phyloP scores from a whole-genome alignment of 2,888 invertebrate genomes.

The Hecatera dysodea region DNA sequence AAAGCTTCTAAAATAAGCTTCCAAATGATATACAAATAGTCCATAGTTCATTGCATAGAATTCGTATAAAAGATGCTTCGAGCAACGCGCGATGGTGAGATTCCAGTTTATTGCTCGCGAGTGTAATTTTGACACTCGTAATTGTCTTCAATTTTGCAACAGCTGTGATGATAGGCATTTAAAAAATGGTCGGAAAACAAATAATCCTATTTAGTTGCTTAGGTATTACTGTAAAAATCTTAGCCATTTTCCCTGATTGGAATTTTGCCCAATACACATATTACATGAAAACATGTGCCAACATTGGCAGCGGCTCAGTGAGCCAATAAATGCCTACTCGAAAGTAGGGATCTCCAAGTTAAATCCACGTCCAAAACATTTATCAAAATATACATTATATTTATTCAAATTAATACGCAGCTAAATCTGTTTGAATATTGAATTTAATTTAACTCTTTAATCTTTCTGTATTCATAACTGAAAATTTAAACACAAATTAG shows the following conservation, averaged over 20 bases:
- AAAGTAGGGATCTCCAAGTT: slow-evolving; percentile 26
- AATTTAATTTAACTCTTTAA: slow-evolving; percentile 58
- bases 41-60: too few species aligned
- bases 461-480: slow-evolving; percentile 51
- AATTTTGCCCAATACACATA: slow-evolving; percentile 54
- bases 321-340: slow-evolving; percentile 45
- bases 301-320: slow-evolving; percentile 31
- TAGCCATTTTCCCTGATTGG: slow-evolving; percentile 32
- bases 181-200: slow-evolving; percentile 15
- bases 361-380: slow-evolving; percentile 37
- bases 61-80: too few species aligned
- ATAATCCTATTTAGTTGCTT: slow-evolving; percentile 11
- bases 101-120: too few species aligned
- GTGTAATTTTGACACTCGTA: too few species aligned
- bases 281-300: slow-evolving; percentile 43
- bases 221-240: slow-evolving; percentile 31
- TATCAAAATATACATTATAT: slow-evolving; percentile 36
- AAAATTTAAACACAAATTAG: slow-evolving; percentile 56
- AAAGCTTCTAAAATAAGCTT: too few species aligned
- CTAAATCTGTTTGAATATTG: slow-evolving; percentile 49
- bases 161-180: too few species aligned
- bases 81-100: too few species aligned
- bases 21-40: too few species aligned
- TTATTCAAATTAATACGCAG: slow-evolving; percentile 43
- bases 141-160: too few species aligned